Evolutionary conservation across 2,888 invertebrate genomes (phyloP), one percentile per base, ranked within the genome.

Genomic region (Cerastis leucographa): DNA sequence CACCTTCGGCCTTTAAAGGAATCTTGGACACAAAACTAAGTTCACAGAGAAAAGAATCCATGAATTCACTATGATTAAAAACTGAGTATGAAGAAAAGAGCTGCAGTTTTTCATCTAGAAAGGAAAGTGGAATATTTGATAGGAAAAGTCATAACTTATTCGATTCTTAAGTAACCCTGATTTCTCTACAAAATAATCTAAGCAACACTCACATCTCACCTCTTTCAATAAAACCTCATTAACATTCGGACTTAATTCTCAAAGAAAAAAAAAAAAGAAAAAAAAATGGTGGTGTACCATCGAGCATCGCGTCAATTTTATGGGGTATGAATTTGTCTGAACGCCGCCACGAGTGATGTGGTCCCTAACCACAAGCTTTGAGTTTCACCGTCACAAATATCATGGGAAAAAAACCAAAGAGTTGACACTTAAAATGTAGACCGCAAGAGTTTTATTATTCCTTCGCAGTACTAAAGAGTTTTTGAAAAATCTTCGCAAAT

Each of bases 251-350:
- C 74, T 80, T 80, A 74, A 74, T 75, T 25, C 35, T 51, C 40
- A 35, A n/a, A 76, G 78, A 70, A 71, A 67, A 78, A 81, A 82
- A 79, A 67, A 42, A 42, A 64, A n/a, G 42, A 64, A 64, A 64
- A 22, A 35, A 51, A 67, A 81, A 82, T 78, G 67, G 74, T 73
- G 72, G 66, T 67, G 71, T 80, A 78, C 82, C 78, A 75, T 82
- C 49, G 68, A 56, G 69, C 81, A 83, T 76, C 87, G 88, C 88
- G 85, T 81, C 88, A 85, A 81, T 90, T 94, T 94, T 94, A 93
- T 92, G 92, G 90, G 90, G 92, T 93, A 93, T 92, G 93, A 93
- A 93, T 91, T 90, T 90, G 92, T 89, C 87, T 80, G 81, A 68
- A n/a, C 12, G 82, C 77, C 88, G 87, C 89, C 87, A 75, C 89